Percentiles rank a stretch among this genome's conserved stretches.
These are phyloP conservation scores for Coccyzus lansbergi DNA, from an alignment of 2,797 vertebrate species.

Conservation along the genomic window DNA sequence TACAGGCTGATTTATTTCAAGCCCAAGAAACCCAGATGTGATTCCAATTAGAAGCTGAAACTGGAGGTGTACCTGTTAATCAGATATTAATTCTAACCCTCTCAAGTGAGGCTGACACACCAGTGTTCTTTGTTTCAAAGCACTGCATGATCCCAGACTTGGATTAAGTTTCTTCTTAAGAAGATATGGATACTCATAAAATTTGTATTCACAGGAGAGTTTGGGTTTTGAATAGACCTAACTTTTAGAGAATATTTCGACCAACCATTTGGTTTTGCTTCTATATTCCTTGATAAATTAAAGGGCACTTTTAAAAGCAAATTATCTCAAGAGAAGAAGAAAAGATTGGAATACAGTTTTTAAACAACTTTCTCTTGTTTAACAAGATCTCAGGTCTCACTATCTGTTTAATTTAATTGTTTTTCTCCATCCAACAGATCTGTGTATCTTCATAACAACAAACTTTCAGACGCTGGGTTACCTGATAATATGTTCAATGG, in stretches of 20 bases:
- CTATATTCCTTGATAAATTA: neutral
- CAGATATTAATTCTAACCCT: neutral
- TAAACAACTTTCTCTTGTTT: neutral
- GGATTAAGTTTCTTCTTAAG: neutral
- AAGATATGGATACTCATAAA: neutral
- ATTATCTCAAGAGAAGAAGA: neutral
- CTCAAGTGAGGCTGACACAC: neutral
- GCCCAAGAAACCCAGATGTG: neutral
- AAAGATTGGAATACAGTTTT: neutral
- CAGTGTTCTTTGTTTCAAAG: neutral
- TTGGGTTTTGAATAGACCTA: neutral
- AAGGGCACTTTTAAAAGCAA: neutral
- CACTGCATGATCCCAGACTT: neutral
- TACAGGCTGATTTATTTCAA: neutral
- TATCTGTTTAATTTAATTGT: neutral
- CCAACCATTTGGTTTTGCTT: neutral
- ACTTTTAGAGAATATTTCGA: neutral
- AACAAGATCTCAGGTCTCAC: neutral
- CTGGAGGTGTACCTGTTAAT: neutral
- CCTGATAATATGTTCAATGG: conserved; percentile 92
- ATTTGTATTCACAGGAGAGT: neutral
- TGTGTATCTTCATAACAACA: conserved; percentile 98
- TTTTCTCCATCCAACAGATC: conserved; percentile 80
- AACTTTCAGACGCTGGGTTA: conserved; percentile 89
- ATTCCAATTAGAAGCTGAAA: neutral